Evolutionary conservation across 1,140 invertebrate species (phyloP).

Genomic region (Bombus pyrosoma): DNA sequence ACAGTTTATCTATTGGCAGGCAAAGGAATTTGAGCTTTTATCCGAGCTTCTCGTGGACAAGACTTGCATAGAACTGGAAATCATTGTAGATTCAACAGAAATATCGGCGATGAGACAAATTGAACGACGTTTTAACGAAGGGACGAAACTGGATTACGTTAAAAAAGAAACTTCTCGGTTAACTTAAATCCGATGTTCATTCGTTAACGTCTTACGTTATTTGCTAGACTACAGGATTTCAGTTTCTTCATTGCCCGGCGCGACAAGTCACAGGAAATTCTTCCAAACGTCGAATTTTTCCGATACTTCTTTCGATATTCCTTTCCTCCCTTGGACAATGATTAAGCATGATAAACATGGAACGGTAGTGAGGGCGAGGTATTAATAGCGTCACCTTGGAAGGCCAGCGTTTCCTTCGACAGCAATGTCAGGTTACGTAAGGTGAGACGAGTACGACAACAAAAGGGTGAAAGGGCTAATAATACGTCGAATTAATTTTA

Average conservation of each 20-base stretch:
- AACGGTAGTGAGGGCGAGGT: not conserved
- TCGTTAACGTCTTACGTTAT: not conserved
- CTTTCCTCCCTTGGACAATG: not conserved
- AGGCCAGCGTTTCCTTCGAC: not conserved
- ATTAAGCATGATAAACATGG: not conserved
- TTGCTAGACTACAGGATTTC: not conserved
- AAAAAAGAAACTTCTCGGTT: not conserved
- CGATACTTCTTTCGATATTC: not conserved
- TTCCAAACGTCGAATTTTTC: too few relatives aligned
- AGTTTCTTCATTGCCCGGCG: rapidly evolving
- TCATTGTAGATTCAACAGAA: not conserved
- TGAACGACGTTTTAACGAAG: not conserved
- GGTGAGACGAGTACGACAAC: not conserved
- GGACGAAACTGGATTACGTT: not conserved
- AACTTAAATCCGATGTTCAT: too few relatives aligned
- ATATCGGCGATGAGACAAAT: not conserved
- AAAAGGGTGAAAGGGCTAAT: slow-evolving; percentile 37
- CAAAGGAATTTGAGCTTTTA: too few relatives aligned
- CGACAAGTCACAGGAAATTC: too few relatives aligned
- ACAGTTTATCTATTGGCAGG: not conserved
- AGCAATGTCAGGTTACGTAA: slow-evolving; percentile 32
- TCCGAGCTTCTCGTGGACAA: too few relatives aligned
- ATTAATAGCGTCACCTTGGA: slow-evolving; percentile 14
- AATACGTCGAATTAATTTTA: slow-evolving; percentile 35
- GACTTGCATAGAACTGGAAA: not conserved